Percentiles rank a stretch among this genome's conserved stretches.
phyloP scores from a whole-genome alignment of 2,113 vertebrate species.

The Symphodus melops region DNA sequence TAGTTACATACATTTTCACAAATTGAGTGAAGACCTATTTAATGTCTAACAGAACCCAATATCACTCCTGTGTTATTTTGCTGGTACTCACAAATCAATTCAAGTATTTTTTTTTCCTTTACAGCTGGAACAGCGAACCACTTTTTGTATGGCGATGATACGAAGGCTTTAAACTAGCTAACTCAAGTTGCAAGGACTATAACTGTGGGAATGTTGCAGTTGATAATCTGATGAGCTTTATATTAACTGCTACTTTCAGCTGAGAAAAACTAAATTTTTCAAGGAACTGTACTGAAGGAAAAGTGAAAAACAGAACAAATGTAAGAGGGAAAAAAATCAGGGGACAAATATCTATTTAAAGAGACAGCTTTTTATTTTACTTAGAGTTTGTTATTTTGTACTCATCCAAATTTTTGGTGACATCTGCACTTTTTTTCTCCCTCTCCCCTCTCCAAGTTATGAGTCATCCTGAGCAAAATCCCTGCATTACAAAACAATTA shows the following conservation, averaged over 20 bases:
- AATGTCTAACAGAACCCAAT: conserved; percentile 30
- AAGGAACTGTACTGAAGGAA: neutral
- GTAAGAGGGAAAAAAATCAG: neutral
- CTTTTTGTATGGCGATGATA: too few species aligned
- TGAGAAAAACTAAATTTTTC: neutral
- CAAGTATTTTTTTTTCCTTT: too few species aligned
- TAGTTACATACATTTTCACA: conserved; percentile 17
- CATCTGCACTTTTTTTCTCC: conserved; percentile 36
- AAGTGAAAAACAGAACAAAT: neutral
- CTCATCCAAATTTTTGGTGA: conserved; percentile 58
- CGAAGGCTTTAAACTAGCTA: neutral
- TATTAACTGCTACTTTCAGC: neutral
- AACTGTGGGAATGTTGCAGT: neutral
- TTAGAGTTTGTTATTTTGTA: conserved; percentile 48
- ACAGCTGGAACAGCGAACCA: too few species aligned
- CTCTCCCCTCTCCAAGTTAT: conserved; percentile 48
- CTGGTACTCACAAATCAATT: neutral
- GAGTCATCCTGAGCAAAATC: conserved; percentile 76
- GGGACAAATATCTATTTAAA: neutral
- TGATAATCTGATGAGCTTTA: neutral
- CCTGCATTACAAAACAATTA: conserved; percentile 79
- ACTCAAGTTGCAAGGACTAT: neutral
- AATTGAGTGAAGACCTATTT: conserved; percentile 36
- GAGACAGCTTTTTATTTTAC: conserved; percentile 41
- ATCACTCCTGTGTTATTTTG: conserved; percentile 25